Evolutionary conservation across 37 sponge, comb jelly and placozoan species (phyloP), one percentile per base, ranked within the genome.

Genomic region (Eunapius fragilis): DNA sequence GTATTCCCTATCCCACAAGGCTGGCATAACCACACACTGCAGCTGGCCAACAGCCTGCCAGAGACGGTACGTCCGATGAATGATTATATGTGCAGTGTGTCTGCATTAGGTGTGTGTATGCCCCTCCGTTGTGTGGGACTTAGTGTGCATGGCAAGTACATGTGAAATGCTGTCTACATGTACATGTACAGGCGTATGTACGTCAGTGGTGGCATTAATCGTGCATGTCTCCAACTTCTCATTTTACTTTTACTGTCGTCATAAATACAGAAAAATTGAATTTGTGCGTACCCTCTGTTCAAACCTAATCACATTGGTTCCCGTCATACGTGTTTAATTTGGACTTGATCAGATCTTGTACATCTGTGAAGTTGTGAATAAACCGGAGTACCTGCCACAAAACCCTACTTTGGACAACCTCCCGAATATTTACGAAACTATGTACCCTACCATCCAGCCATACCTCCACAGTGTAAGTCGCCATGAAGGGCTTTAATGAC

Each of bases 311-410:
- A n/a, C n/a, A n/a, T n/a, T n/a, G n/a, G n/a, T n/a, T n/a, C n/a
- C n/a, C n/a, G n/a, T n/a, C n/a, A n/a, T n/a, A n/a, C n/a, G n/a
- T n/a, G 25, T 78, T 27, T 11, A n/a, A 69, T 24, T 69, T 32
- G 31, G n/a, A n/a, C n/a, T n/a, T 27, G 2, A 10, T 31, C 72
- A 81, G 81, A 41, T 87, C 31, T 22, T 83, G 68, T 72, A 71
- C 45, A 83, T 93, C 2, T 72, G 80, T 41, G 76, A 89, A 37
- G 68, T 89, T 6, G 71, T 93, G 69, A 93, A 82, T 79, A 76
- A 86, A 47, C 86, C 89, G 11, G 96, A 95, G 47, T 95, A 98
- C 71, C n/a, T 93, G 7, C 98, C 98, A 28, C 83, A 91, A 48
- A 91, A 89, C 30, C 98, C 98, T 25, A 85, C 80, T 27, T 68